Evolutionary conservation across 2,113 vertebrate genomes (phyloP), one percentile per base, ranked within the genome.

Genomic region (Bubo blakistoni): DNA sequence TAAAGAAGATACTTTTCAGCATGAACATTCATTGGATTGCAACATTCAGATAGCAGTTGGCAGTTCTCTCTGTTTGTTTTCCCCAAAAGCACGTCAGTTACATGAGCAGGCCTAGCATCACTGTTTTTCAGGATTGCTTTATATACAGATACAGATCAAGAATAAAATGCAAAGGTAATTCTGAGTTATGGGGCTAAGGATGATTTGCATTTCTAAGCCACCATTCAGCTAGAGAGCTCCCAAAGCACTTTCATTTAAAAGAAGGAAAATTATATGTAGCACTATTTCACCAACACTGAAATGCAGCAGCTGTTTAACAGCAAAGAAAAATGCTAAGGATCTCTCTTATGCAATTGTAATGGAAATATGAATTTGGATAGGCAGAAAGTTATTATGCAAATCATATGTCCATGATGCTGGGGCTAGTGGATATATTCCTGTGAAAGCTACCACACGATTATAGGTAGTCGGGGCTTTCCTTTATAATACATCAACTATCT

Each of bases 81-180:
- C 72, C 36, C 20, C 27, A 25, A 63, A 78, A 93, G n/a, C 44
- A 24, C 59, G 24, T 36, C 44, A 26, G n/a, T 63, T 86, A 11
- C 21, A 63, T 54, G 51, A 94, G 42, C 61, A 65, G 22, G 10
- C 18, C 21, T 72, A 72, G 88, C 30, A 19, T 72, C 34, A 69
- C 27, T 2, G 1, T 13, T 59, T 81, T 81, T 85, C 57, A 58
- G 66, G 44, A 57, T 57, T 89, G 34, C 80, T 87, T 29, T 87
- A 20, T 51, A 63, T 44, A 63, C 27, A 87, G 65, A 42, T 58
- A 77, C 32, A 63, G 25, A 74, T 74, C 77, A 65, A 67, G 27
- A 91, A 74, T 44, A 72, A 92, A 94, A 86, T 40, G 16, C 22
- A 89, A 84, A 96, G 62, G 49, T 94, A 76, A 91, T 81, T 79